A percentile compares a stretch with the other conserved stretches of the same genome.
These are phyloP conservation scores for Anguilla obscura DNA, from an alignment of 2,797 vertebrate genomes.

Conservation along the genomic window DNA sequence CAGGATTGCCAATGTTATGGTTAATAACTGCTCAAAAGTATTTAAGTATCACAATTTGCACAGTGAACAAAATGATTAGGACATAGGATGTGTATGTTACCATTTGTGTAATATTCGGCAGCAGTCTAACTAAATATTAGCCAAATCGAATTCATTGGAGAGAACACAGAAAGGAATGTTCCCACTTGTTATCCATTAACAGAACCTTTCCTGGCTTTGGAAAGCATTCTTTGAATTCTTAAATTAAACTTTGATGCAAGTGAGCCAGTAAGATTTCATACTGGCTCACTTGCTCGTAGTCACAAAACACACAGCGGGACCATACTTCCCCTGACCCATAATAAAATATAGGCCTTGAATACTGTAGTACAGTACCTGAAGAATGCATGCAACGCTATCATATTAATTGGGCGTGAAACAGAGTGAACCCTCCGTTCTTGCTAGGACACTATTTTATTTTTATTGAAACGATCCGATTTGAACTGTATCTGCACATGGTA, in stretches of 20 bases:
- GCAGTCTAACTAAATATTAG: background rate
- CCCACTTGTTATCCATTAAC: background rate
- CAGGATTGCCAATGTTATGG: background rate
- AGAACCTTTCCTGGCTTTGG: background rate
- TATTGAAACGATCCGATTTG: too few species aligned
- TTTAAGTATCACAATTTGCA: background rate
- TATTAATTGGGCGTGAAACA: background rate
- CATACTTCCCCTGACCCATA: background rate
- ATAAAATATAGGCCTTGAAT: background rate
- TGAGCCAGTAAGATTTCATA: background rate
- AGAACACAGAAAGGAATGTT: conserved; percentile 11
- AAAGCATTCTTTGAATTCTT: background rate
- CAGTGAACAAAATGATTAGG: background rate
- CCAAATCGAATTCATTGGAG: background rate
- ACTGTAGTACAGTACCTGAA: background rate
- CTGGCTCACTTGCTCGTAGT: background rate
- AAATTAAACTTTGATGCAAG: background rate
- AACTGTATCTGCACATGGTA: too few species aligned
- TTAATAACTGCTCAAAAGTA: background rate
- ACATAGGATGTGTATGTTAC: background rate
- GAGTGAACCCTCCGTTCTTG: too few species aligned
- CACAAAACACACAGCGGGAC: background rate
- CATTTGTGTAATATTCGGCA: background rate
- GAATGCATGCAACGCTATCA: background rate
- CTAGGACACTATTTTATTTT: too few species aligned